Conservation (phyloP, 2,797 vertebrate genomes). For the Acipenser transmontanus region DNA sequence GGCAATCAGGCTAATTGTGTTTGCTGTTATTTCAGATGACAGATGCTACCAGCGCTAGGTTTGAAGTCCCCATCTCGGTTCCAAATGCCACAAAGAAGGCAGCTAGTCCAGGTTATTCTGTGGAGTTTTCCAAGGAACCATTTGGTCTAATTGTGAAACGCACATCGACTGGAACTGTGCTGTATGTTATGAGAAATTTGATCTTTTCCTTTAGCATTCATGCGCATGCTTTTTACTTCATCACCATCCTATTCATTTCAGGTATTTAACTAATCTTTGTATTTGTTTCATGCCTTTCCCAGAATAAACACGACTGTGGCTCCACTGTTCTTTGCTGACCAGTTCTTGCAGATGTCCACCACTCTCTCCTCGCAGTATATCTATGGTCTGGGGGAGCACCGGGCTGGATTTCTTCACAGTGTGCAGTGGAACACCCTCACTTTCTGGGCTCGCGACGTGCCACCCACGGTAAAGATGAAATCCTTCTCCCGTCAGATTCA, state of each 20-base stretch:
- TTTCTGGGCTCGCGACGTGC: slow-evolving; percentile 75
- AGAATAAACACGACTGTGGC: slow-evolving; percentile 77
- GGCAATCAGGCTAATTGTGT: no score
- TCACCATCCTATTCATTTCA: not conserved
- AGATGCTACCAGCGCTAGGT: slow-evolving; percentile 55
- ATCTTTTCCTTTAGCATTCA: slow-evolving; percentile 10
- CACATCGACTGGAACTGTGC: slow-evolving; percentile 44
- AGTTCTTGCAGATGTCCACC: slow-evolving; percentile 82
- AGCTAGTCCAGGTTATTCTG: slow-evolving; percentile 50
- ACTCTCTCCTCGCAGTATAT: slow-evolving; percentile 57
- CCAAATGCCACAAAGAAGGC: slow-evolving; percentile 53
- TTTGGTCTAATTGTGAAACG: slow-evolving; percentile 66
- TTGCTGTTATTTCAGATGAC: slow-evolving; percentile 51
- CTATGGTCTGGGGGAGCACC: slow-evolving; percentile 80
- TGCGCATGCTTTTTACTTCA: not conserved
- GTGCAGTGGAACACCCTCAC: slow-evolving; percentile 77
- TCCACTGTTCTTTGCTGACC: slow-evolving; percentile 78
- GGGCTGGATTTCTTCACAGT: slow-evolving; percentile 65
- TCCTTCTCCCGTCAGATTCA: slow-evolving; percentile 34
- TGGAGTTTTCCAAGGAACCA: slow-evolving; percentile 61
- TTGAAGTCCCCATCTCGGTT: slow-evolving; percentile 66
- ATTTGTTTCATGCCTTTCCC: not conserved
- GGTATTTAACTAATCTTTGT: not conserved
- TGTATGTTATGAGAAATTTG: slow-evolving; percentile 41
- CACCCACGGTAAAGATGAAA: slow-evolving; percentile 40